Evolutionary conservation across 2,113 vertebrate species (phyloP).

Genomic region (Dicentrarchus labrax): DNA sequence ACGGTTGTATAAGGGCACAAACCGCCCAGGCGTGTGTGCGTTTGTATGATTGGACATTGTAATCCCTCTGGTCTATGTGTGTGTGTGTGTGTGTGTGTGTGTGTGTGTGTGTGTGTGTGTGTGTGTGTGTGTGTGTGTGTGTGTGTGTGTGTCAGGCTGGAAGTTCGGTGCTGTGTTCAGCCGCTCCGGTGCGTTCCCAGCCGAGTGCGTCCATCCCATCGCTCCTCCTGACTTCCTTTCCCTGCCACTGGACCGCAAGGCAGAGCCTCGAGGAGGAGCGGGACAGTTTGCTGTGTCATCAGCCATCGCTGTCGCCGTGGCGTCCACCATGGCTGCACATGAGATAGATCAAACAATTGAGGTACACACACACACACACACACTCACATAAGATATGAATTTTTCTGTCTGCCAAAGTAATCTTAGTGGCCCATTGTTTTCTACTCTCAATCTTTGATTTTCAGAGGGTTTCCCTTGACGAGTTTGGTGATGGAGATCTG

Average conservation of each 20-base stretch:
- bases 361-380: conserved; percentile 73
- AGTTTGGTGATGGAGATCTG: conserved; percentile 47
- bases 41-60: not conserved
- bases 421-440: conserved; percentile 12
- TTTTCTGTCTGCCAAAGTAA: not conserved
- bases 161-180: conserved; percentile 94
- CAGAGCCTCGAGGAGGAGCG: conserved; percentile 87
- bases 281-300: conserved; percentile 88
- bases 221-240: conserved; percentile 92
- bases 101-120: not conserved
- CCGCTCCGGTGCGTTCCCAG: conserved; percentile 89
- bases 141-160: conserved; percentile 87
- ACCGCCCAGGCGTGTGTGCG: not conserved
- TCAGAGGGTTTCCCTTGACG: conserved; percentile 74
- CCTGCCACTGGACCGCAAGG: conserved; percentile 86
- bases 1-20: not conserved
- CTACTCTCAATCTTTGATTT: conserved; percentile 64
- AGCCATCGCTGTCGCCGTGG: conserved; percentile 89
- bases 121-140: not conserved
- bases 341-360: conserved; percentile 91
- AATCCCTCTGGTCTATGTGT: not conserved
- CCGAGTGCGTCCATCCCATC: conserved; percentile 89
- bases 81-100: conserved; percentile 5
- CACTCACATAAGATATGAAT: not conserved
- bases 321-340: conserved; percentile 88